A percentile compares a stretch with the other conserved stretches of the same genome.
Evolutionary conservation across 1,140 invertebrate genomes (phyloP).

Genomic region (Archegozetes longisetosus): DNA sequence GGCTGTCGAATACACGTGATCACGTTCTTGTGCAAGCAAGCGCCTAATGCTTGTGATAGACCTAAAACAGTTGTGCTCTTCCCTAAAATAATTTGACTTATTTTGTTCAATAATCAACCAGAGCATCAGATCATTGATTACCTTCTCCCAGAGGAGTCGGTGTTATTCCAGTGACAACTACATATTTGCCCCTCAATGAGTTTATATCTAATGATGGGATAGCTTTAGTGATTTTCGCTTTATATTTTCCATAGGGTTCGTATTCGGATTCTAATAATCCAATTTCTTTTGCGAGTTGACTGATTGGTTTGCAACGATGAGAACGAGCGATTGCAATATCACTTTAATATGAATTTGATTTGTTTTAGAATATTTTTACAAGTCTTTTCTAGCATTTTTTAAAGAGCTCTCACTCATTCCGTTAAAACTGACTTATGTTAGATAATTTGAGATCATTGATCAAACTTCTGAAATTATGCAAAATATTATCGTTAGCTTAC

Average conservation of each 20-base stretch:
- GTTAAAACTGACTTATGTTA: too few species aligned
- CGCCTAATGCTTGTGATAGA: slow-evolving; percentile 74
- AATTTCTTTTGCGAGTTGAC: slow-evolving; percentile 59
- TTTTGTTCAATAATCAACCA: slow-evolving; percentile 28
- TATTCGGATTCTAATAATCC: slow-evolving; percentile 64
- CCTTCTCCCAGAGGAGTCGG: slow-evolving; percentile 65
- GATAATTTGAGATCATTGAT: too few species aligned
- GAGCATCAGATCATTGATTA: slow-evolving; percentile 49
- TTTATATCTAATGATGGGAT: slow-evolving; percentile 56
- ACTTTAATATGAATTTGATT: slow-evolving; percentile 28
- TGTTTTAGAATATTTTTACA: background rate
- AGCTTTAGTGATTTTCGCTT: slow-evolving; percentile 80
- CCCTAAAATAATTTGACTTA: slow-evolving; percentile 10
- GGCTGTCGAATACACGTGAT: slow-evolving; percentile 95
- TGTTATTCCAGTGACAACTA: slow-evolving; percentile 80
- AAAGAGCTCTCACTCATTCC: too few species aligned
- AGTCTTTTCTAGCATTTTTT: too few species aligned
- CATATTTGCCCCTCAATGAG: slow-evolving; percentile 66
- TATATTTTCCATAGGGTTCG: slow-evolving; percentile 77
- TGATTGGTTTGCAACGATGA: slow-evolving; percentile 73
- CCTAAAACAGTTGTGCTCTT: slow-evolving; percentile 78
- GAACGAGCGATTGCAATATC: slow-evolving; percentile 76
- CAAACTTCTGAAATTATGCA: too few species aligned
- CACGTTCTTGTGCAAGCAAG: slow-evolving; percentile 65
- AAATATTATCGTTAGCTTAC: too few species aligned